Evolutionary conservation across 2,113 vertebrate genomes (phyloP).

Genomic region (Gambusia holbrooki): DNA sequence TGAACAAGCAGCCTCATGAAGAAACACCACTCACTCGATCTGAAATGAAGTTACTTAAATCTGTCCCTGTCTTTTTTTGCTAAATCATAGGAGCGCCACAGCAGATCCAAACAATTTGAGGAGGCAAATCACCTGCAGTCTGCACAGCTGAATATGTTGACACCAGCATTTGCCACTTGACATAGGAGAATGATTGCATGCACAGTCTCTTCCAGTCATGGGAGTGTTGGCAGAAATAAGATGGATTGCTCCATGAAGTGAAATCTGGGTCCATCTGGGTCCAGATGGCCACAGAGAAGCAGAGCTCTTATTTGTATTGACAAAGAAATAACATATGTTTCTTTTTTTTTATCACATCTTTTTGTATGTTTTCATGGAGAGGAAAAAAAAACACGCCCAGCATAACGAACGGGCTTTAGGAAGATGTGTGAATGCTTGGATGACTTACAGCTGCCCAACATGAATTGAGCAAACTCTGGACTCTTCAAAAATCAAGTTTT

Average conservation of each 20-base stretch:
- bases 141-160: slow-evolving; percentile 5
- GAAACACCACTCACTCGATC: not conserved
- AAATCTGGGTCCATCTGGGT: slow-evolving; percentile 46
- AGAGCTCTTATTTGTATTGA: slow-evolving; percentile 22
- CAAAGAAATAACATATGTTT: slow-evolving; percentile 41
- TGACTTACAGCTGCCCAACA: slow-evolving; percentile 50
- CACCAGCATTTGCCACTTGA: slow-evolving; percentile 13
- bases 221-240: slow-evolving; percentile 25
- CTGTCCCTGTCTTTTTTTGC: not conserved
- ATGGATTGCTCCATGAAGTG: slow-evolving; percentile 36
- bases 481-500: slow-evolving; percentile 53
- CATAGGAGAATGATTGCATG: slow-evolving; percentile 3
- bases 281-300: slow-evolving; percentile 46
- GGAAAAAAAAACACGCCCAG: slow-evolving; percentile 61
- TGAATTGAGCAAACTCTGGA: slow-evolving; percentile 42
- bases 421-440: slow-evolving; percentile 27
- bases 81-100: slow-evolving; percentile 7
- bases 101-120: slow-evolving; percentile 28
- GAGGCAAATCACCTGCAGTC: slow-evolving; percentile 18
- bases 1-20: no score
- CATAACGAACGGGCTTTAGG: slow-evolving; percentile 29
- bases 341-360: slow-evolving; percentile 24
- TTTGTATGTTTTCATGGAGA: slow-evolving; percentile 58
- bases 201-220: slow-evolving; percentile 32
- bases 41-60: slow-evolving; percentile 26